These are phyloP conservation scores for Philhelius pedissequus DNA, from an alignment of 2,888 invertebrate species.

Conservation along the genomic window DNA sequence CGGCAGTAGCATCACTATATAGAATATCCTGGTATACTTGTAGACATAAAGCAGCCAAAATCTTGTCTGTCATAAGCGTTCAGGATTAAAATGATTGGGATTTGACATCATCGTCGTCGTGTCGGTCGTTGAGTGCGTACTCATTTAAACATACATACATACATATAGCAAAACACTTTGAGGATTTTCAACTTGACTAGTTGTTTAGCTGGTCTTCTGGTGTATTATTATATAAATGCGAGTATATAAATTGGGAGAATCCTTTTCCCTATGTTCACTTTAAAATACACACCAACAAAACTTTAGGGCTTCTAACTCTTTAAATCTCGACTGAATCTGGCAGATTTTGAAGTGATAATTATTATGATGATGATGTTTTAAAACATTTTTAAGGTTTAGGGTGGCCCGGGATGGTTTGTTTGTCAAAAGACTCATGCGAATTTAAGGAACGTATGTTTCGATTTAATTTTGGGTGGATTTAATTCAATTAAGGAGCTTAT, in stretches of 20 bases:
- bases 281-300: slow-evolving; percentile 14
- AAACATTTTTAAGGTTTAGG: neutral
- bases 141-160: no score
- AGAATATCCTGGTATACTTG: no score
- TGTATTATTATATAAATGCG: slow-evolving; percentile 10
- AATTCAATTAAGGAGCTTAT: slow-evolving; percentile 8
- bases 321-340: slow-evolving; percentile 62
- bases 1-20: slow-evolving; percentile 38
- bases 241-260: slow-evolving; percentile 1
- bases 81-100: slow-evolving; percentile 67
- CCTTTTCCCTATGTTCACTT: slow-evolving; percentile 47
- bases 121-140: neutral
- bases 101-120: slow-evolving; percentile 9
- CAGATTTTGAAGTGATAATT: slow-evolving; percentile 68
- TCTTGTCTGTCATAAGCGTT: slow-evolving; percentile 66
- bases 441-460: neutral
- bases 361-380: slow-evolving; percentile 55
- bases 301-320: slow-evolving; percentile 13
- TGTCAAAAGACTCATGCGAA: neutral
- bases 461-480: neutral
- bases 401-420: neutral
- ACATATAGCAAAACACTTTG: slow-evolving; percentile 2
- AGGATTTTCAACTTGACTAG: slow-evolving; percentile 39
- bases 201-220: slow-evolving; percentile 29
- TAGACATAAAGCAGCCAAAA: slow-evolving; percentile 52